phyloP scores from a whole-genome alignment of 2,888 invertebrate species.

The Hoplodrina blanda region DNA sequence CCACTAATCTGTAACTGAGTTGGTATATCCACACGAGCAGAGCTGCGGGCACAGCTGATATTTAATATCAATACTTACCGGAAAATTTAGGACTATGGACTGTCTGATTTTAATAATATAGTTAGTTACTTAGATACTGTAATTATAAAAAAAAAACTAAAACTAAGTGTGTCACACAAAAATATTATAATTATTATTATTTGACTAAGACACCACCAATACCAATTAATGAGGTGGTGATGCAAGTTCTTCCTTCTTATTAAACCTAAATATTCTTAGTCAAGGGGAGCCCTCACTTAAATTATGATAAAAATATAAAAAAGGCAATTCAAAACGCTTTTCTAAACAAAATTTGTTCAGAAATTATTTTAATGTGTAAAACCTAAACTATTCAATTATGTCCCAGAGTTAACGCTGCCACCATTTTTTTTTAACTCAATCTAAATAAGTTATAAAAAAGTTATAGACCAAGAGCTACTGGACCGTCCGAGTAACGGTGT shows the following conservation, averaged over 20 bases:
- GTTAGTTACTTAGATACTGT: constrained; percentile 1
- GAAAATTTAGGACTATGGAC: constrained; percentile 1
- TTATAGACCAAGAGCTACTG: too few species aligned
- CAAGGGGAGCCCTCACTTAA: background rate
- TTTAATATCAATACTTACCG: constrained; percentile 1
- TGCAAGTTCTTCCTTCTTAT: background rate
- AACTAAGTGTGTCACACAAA: constrained; percentile 1
- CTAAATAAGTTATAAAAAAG: too few species aligned
- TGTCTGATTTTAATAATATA: background rate
- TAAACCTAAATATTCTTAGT: background rate
- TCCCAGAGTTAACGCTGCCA: too few species aligned
- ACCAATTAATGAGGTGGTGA: background rate
- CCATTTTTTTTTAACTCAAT: too few species aligned
- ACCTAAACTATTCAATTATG: too few species aligned
- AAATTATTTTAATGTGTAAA: too few species aligned
- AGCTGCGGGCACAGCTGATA: background rate
- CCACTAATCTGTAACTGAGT: background rate
- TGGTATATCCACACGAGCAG: background rate
- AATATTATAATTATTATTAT: background rate
- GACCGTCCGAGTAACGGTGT: too few species aligned
- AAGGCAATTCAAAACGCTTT: background rate
- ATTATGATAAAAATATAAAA: background rate
- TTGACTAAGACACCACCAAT: background rate
- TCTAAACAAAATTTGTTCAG: background rate
- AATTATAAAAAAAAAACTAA: constrained; percentile 1